Conservation (phyloP, 2,888 invertebrate species). For the Tenthredo amoena region DNA sequence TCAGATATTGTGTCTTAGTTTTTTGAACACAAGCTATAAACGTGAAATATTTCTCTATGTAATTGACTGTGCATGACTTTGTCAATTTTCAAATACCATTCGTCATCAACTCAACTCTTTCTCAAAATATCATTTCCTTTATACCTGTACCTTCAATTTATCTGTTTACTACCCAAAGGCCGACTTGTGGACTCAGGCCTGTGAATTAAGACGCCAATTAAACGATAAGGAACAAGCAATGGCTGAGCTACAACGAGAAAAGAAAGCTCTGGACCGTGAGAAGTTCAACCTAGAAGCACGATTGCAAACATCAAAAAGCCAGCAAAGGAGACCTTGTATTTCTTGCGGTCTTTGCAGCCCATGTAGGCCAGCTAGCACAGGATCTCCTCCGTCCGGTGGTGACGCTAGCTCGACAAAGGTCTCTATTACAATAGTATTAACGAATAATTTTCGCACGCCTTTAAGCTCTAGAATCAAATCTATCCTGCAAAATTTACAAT, state of each 20-base stretch:
- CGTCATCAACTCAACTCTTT: not conserved
- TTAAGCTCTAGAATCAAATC: not conserved
- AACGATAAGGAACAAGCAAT: conserved; percentile 77
- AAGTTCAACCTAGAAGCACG: conserved; percentile 77
- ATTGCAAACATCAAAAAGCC: conserved; percentile 70
- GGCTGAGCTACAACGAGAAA: conserved; percentile 76
- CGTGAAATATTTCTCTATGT: conserved; percentile 22
- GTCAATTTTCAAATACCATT: not conserved
- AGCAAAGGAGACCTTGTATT: conserved; percentile 58
- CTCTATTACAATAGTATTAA: not conserved
- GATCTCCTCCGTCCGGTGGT: conserved; percentile 55
- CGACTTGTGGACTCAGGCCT: conserved; percentile 65
- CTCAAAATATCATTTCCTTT: not conserved
- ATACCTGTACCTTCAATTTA: not conserved
- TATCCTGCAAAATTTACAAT: not conserved
- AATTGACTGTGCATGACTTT: not conserved
- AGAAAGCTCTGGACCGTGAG: conserved; percentile 76
- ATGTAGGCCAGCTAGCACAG: conserved; percentile 59
- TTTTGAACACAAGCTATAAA: conserved; percentile 23
- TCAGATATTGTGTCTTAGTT: not conserved
- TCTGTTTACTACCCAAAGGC: conserved; percentile 52
- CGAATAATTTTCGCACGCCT: not conserved
- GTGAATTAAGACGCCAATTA: conserved; percentile 72
- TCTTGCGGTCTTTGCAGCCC: conserved; percentile 65
- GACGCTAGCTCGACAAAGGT: conserved; percentile 63